These are phyloP conservation scores for Agrotis clavis DNA, from an alignment of 2,888 invertebrate species.

Conservation along the genomic window DNA sequence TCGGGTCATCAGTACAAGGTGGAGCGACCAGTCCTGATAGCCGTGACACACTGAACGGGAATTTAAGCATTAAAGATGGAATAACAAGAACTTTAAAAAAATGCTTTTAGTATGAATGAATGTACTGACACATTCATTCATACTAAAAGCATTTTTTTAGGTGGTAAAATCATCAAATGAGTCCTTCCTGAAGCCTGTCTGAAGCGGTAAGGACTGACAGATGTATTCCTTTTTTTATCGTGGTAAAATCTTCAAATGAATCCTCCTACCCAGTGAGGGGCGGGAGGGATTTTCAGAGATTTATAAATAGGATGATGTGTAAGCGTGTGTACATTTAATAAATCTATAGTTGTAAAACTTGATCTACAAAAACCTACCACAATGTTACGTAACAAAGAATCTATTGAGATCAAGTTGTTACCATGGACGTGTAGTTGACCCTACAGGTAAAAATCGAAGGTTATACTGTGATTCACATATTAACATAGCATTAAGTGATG, in stretches of 20 bases:
- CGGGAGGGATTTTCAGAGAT: too few relatives aligned
- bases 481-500: slow-evolving; percentile 6
- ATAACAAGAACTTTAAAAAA: slow-evolving; percentile 15
- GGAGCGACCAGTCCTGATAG: slow-evolving; percentile 17
- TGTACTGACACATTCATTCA: too few relatives aligned
- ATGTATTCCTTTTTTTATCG: too few relatives aligned
- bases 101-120: too few relatives aligned
- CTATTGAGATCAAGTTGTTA: neutral
- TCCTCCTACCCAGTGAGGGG: too few relatives aligned
- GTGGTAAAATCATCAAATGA: too few relatives aligned
- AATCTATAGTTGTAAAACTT: neutral
- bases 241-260: too few relatives aligned
- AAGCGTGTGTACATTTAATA: too few relatives aligned
- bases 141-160: too few relatives aligned
- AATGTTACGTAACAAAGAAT: neutral
- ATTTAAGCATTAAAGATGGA: slow-evolving; percentile 15
- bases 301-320: too few relatives aligned
- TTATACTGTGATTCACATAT: neutral
- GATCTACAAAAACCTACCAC: neutral
- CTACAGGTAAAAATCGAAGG: slow-evolving; percentile 26
- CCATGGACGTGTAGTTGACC: neutral
- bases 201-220: too few relatives aligned
- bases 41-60: slow-evolving; percentile 42
- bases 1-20: slow-evolving; percentile 36
- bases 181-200: too few relatives aligned